These are phyloP conservation scores for Tonatia bakeri DNA, from an alignment of 2,113 vertebrate species.

Conservation along the genomic window DNA sequence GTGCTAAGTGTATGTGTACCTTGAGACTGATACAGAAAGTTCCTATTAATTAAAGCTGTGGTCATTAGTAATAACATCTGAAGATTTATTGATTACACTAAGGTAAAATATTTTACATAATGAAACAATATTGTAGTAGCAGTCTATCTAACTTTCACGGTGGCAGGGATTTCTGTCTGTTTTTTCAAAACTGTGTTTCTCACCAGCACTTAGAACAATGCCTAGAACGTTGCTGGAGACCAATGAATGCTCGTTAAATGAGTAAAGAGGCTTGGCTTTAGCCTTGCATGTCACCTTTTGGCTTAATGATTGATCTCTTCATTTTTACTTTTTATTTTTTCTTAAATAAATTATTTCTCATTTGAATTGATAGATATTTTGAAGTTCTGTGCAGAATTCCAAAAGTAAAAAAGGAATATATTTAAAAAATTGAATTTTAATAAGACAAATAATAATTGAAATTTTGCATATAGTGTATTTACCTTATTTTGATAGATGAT, in stretches of 20 bases:
- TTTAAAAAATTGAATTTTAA: background rate
- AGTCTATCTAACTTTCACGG: background rate
- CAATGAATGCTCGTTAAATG: background rate
- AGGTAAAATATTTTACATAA: background rate
- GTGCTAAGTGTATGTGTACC: slow-evolving; percentile 60
- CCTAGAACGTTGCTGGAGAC: background rate
- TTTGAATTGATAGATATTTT: slow-evolving; percentile 24
- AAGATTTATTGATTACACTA: background rate
- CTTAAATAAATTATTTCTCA: background rate
- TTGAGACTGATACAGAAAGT: background rate
- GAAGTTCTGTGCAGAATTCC: background rate
- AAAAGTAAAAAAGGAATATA: background rate
- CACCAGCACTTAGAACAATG: background rate
- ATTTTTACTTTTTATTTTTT: slow-evolving; percentile 19
- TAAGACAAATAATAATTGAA: background rate
- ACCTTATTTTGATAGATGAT: slow-evolving; percentile 23
- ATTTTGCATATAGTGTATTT: background rate
- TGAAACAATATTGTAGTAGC: background rate
- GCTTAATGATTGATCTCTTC: background rate
- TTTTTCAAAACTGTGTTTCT: background rate
- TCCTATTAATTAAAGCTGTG: background rate
- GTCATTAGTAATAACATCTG: background rate
- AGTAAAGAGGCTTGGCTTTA: background rate
- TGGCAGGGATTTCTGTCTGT: background rate
- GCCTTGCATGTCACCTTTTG: background rate